phyloP scores from a whole-genome alignment of 1,140 invertebrate species.

The Vanessa atalanta region DNA sequence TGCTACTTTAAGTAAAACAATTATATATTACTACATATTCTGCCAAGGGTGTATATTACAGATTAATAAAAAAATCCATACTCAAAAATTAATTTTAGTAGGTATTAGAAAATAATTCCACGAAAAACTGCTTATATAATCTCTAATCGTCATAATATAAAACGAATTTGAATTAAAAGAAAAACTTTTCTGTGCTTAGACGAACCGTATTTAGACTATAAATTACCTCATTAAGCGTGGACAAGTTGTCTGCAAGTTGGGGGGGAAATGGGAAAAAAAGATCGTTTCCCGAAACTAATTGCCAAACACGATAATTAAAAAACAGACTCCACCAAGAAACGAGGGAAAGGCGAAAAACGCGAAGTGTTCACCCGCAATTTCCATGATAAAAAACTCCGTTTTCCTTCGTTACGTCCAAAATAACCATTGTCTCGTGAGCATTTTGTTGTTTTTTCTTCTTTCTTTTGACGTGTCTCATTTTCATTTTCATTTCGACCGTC shows the following conservation, averaged over 20 bases:
- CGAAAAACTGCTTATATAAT: not conserved
- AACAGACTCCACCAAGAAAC: constrained; percentile 69
- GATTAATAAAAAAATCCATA: no score
- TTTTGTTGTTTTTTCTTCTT: constrained; percentile 65
- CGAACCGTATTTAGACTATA: constrained; percentile 64
- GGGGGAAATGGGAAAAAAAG: constrained; percentile 64
- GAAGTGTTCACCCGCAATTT: constrained; percentile 77
- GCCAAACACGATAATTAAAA: constrained; percentile 80
- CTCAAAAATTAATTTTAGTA: no score
- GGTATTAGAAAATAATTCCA: no score
- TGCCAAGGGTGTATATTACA: no score
- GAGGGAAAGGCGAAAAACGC: constrained; percentile 73
- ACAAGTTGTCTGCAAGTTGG: constrained; percentile 67
- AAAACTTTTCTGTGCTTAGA: constrained; percentile 36
- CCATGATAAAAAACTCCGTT: constrained; percentile 77
- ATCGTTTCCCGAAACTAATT: constrained; percentile 79
- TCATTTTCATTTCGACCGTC: constrained; percentile 72
- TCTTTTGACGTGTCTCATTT: constrained; percentile 75
- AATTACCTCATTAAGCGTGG: constrained; percentile 76
- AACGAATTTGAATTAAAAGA: constrained; percentile 32
- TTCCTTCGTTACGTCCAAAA: constrained; percentile 73
- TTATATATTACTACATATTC: no score
- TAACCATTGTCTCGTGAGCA: constrained; percentile 72
- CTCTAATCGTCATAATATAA: constrained; percentile 2
- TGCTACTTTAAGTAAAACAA: no score